A percentile compares a stretch with the other conserved stretches of the same genome.
Conservation (phyloP, 2,797 vertebrate genomes). For the Gallinago nigripennis region DNA sequence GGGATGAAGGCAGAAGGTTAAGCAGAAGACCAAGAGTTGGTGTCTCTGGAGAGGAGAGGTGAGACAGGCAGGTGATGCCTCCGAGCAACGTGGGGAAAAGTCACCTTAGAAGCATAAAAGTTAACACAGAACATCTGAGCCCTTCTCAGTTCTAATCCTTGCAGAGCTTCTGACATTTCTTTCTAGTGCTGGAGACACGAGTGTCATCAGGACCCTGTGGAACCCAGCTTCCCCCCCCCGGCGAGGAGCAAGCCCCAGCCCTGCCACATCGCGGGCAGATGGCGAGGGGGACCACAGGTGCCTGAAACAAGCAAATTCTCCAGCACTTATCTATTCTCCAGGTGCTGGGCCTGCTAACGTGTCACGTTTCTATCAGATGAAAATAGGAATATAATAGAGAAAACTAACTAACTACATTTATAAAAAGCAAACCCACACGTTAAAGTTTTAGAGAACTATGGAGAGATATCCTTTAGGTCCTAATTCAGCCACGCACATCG, state of each 20-base stretch:
- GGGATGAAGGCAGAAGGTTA: neutral
- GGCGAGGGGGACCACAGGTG: neutral
- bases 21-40: neutral
- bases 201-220: neutral
- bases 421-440: neutral
- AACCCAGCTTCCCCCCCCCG: neutral
- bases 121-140: neutral
- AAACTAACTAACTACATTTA: neutral
- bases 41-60: neutral
- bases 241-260: neutral
- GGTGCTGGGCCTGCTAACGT: neutral
- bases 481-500: accelerated
- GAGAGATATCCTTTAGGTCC: neutral
- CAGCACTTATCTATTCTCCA: neutral
- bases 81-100: neutral
- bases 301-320: neutral
- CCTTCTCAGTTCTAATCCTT: neutral
- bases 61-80: neutral
- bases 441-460: neutral
- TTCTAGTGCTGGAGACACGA: neutral
- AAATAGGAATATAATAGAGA: neutral
- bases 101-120: neutral
- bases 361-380: neutral
- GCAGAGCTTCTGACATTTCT: slow-evolving; percentile 26
- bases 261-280: neutral